A percentile compares a stretch with the other conserved stretches of the same genome.
Evolutionary conservation across 1,140 invertebrate species (phyloP).

Genomic region (Chymomyza costata): DNA sequence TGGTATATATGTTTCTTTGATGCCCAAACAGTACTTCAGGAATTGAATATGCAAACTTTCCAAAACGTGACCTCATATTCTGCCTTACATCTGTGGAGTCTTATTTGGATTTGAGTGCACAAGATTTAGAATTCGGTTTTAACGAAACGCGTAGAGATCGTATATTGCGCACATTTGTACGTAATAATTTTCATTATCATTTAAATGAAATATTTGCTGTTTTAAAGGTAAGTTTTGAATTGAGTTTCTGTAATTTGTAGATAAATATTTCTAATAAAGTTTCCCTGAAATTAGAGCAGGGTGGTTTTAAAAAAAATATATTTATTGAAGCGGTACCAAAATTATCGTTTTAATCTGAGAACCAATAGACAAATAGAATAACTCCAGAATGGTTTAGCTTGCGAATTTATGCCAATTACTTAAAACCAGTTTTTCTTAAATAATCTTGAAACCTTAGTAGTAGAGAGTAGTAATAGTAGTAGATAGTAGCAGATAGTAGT

Average conservation of each 20-base stretch:
- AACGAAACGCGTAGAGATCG: constrained; percentile 89
- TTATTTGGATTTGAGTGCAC: constrained; percentile 85
- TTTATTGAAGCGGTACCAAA: too few relatives aligned
- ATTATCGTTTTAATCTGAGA: too few relatives aligned
- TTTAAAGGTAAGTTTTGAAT: constrained; percentile 77
- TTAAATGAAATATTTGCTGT: constrained; percentile 93
- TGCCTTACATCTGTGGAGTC: constrained; percentile 86
- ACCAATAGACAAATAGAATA: too few relatives aligned
- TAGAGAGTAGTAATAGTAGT: too few relatives aligned
- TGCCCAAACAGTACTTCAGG: constrained; percentile 82
- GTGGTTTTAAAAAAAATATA: too few relatives aligned
- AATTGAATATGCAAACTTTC: constrained; percentile 88
- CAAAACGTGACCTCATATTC: constrained; percentile 86
- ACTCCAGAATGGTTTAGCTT: too few relatives aligned
- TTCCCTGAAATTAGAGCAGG: too few relatives aligned
- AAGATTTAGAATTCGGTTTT: constrained; percentile 88
- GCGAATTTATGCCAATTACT: too few relatives aligned
- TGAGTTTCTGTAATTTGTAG: not conserved
- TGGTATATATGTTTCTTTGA: constrained; percentile 7
- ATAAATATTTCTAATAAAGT: constrained; percentile 8
- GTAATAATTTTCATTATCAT: constrained; percentile 92
- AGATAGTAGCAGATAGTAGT: too few relatives aligned
- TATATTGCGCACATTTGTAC: constrained; percentile 90
- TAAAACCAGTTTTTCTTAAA: too few relatives aligned
- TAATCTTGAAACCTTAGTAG: too few relatives aligned